Percentiles rank a stretch among this genome's conserved stretches.
These are phyloP conservation scores for Heliconius nattereri DNA, from an alignment of 1,140 invertebrate genomes.

Conservation along the genomic window DNA sequence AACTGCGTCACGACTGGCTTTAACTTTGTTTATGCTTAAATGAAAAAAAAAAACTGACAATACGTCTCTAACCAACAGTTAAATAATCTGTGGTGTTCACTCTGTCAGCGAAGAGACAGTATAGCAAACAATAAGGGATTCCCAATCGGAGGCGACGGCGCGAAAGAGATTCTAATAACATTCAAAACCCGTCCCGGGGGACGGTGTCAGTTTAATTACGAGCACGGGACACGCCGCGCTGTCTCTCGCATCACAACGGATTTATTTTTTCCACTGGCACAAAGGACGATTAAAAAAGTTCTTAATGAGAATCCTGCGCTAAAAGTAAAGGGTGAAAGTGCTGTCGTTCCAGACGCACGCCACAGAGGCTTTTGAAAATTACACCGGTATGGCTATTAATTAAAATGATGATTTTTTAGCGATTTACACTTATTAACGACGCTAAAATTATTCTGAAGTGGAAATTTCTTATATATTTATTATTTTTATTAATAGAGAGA, in stretches of 20 bases:
- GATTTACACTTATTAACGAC: slow-evolving; percentile 19
- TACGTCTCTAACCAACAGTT: neutral
- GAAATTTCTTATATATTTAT: neutral
- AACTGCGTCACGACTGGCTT: no score
- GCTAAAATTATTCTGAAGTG: neutral
- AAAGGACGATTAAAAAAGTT: slow-evolving; percentile 81
- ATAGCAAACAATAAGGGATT: slow-evolving; percentile 54
- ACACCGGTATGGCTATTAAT: slow-evolving; percentile 37
- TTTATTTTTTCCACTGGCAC: slow-evolving; percentile 75
- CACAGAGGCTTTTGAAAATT: slow-evolving; percentile 30
- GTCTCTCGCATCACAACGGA: slow-evolving; percentile 69
- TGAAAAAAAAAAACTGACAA: neutral
- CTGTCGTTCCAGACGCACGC: slow-evolving; percentile 44
- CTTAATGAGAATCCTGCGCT: slow-evolving; percentile 71
- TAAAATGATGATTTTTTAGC: slow-evolving; percentile 39
- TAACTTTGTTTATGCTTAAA: neutral
- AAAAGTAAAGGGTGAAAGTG: slow-evolving; percentile 70
- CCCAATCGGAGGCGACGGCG: slow-evolving; percentile 72
- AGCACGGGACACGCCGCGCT: slow-evolving; percentile 55
- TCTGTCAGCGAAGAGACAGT: slow-evolving; percentile 17
- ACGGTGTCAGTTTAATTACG: slow-evolving; percentile 79
- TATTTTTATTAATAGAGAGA: neutral
- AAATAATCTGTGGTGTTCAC: slow-evolving; percentile 2
- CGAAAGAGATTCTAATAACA: slow-evolving; percentile 80
- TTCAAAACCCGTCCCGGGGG: slow-evolving; percentile 77